phyloP scores from a whole-genome alignment of 2,113 vertebrate species.

The Zapornia atra region DNA sequence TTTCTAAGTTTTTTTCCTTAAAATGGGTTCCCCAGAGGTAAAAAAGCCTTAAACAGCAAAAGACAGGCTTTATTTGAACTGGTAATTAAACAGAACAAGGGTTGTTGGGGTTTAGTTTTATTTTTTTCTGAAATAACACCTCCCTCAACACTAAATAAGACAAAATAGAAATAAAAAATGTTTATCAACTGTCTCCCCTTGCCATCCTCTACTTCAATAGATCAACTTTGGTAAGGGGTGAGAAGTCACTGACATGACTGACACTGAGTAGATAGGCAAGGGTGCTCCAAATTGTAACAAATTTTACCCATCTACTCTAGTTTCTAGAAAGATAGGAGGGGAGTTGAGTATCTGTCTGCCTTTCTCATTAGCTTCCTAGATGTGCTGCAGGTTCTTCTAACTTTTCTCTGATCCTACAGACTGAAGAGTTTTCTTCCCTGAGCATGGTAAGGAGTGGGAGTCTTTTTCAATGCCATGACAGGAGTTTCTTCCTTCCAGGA shows the following conservation, averaged over 20 bases:
- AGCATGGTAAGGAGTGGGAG: background rate
- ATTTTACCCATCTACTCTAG: background rate
- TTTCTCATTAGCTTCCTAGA: background rate
- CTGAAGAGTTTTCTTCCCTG: background rate
- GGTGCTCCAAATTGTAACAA: background rate
- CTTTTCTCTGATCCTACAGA: background rate
- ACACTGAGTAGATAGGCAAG: background rate
- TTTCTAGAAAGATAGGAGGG: background rate
- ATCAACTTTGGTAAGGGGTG: background rate
- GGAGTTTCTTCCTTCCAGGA: background rate
- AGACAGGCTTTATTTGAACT: background rate
- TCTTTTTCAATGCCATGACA: background rate
- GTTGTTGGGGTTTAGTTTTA: background rate
- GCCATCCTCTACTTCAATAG: background rate
- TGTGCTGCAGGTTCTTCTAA: background rate
- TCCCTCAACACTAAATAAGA: background rate
- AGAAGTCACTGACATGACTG: background rate
- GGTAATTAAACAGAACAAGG: background rate
- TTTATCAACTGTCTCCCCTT: background rate
- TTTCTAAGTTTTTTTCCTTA: background rate
- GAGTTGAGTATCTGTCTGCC: background rate
- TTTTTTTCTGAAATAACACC: background rate
- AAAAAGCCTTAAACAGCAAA: background rate
- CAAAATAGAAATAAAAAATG: background rate
- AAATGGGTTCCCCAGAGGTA: background rate